These are phyloP conservation scores for Amyelois transitella DNA, from an alignment of 1,140 invertebrate genomes.

Conservation along the genomic window DNA sequence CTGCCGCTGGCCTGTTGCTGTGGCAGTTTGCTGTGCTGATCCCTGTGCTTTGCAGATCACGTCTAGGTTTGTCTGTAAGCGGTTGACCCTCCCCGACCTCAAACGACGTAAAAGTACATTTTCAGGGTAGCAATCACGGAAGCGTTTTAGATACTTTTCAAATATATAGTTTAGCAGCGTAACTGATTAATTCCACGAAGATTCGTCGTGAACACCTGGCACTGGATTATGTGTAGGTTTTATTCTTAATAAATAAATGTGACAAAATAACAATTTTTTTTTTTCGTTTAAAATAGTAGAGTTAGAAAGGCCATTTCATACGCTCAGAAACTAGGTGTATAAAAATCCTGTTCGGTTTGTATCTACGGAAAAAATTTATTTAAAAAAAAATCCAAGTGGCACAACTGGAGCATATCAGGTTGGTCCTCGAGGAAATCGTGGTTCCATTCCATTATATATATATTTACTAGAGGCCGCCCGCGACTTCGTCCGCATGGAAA, in stretches of 20 bases:
- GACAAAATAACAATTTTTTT: neutral
- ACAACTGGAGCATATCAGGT: too few relatives aligned
- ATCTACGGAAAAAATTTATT: too few relatives aligned
- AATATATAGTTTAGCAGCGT: neutral
- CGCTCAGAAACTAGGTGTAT: too few relatives aligned
- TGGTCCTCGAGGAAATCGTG: too few relatives aligned
- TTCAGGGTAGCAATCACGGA: neutral
- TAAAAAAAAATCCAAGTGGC: too few relatives aligned
- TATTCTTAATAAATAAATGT: conserved; percentile 9
- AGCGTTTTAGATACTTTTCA: neutral
- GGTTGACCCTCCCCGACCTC: conserved; percentile 40
- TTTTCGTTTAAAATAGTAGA: too few relatives aligned
- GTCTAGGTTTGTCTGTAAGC: conserved; percentile 55
- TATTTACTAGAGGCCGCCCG: too few relatives aligned
- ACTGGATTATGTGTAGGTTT: conserved; percentile 9
- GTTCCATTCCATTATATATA: too few relatives aligned
- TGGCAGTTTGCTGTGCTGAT: conserved; percentile 69
- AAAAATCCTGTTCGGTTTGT: too few relatives aligned
- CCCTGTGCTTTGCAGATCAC: conserved; percentile 68
- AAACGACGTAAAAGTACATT: conserved; percentile 8
- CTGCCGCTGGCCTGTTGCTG: conserved; percentile 72
- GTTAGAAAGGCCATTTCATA: too few relatives aligned
- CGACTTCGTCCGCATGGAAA: too few relatives aligned
- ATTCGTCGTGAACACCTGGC: conserved; percentile 3
- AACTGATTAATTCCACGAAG: neutral